Percentiles rank a stretch among this genome's conserved stretches.
Conservation (phyloP, 2,888 invertebrate species). For the Pasiphila rectangulata region DNA sequence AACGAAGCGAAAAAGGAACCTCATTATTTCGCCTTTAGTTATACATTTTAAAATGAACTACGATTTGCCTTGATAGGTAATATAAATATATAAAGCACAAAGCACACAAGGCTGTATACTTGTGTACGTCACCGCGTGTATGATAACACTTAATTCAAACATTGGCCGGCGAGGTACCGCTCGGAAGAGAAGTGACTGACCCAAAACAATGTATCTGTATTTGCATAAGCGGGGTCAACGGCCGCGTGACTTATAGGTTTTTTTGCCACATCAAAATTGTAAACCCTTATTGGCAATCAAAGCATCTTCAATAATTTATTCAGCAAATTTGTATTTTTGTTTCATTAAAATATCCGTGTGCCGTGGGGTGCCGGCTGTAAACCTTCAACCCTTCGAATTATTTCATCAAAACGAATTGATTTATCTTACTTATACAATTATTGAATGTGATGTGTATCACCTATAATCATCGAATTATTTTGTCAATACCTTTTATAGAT, state of each 20-base stretch:
- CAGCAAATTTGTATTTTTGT: too few relatives aligned
- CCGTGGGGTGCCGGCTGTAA: not conserved
- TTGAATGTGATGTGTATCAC: too few relatives aligned
- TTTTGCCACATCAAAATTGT: constrained; percentile 7
- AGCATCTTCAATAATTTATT: not conserved
- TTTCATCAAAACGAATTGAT: not conserved
- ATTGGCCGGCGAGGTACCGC: constrained; percentile 40
- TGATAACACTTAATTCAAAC: constrained; percentile 10
- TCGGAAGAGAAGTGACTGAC: constrained; percentile 48
- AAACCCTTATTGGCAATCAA: not conserved
- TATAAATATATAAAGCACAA: too few relatives aligned
- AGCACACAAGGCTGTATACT: too few relatives aligned
- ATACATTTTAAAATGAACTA: too few relatives aligned
- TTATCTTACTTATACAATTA: too few relatives aligned
- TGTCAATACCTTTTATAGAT: too few relatives aligned
- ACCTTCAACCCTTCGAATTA: not conserved
- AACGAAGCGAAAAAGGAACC: too few relatives aligned
- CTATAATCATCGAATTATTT: too few relatives aligned
- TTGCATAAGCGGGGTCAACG: constrained; percentile 41
- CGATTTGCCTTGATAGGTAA: too few relatives aligned
- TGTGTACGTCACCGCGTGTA: not conserved
- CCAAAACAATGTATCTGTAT: constrained; percentile 51
- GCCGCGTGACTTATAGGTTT: constrained; percentile 14
- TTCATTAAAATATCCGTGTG: too few relatives aligned
- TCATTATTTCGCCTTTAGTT: too few relatives aligned